These are phyloP conservation scores for Meda fulgida DNA, from an alignment of 2,797 vertebrate species.

Conservation along the genomic window DNA sequence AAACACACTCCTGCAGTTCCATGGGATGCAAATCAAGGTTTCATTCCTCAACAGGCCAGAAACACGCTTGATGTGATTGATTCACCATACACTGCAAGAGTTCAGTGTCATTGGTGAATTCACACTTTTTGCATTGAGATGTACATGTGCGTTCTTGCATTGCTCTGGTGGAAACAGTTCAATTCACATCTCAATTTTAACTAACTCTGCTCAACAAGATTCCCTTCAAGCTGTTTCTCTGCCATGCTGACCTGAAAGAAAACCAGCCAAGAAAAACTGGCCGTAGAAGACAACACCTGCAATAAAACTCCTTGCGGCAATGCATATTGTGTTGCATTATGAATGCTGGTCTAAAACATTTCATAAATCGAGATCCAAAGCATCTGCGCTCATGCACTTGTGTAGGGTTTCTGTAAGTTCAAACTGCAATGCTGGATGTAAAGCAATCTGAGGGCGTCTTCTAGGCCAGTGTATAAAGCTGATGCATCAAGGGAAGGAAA, in stretches of 20 bases:
- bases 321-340: not conserved
- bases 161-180: not conserved
- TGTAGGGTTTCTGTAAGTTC: not conserved
- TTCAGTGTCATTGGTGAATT: not conserved
- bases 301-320: not conserved
- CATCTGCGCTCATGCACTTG: not conserved
- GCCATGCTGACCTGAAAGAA: not conserved
- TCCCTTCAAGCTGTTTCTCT: not conserved
- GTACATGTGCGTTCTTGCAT: too few species aligned
- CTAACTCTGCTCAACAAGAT: not conserved
- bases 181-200: not conserved
- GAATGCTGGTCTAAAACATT: not conserved
- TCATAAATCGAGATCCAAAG: not conserved
- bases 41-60: not conserved
- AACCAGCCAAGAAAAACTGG: not conserved
- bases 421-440: not conserved
- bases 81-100: too few species aligned
- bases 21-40: not conserved
- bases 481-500: constrained; percentile 23
- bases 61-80: too few species aligned
- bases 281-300: constrained; percentile 2
- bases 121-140: too few species aligned
- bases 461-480: constrained; percentile 17
- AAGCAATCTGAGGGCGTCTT: not conserved
- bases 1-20: not conserved